Evolutionary conservation across 1,140 invertebrate species (phyloP).

Genomic region (Pseudomyrmex gracilis): DNA sequence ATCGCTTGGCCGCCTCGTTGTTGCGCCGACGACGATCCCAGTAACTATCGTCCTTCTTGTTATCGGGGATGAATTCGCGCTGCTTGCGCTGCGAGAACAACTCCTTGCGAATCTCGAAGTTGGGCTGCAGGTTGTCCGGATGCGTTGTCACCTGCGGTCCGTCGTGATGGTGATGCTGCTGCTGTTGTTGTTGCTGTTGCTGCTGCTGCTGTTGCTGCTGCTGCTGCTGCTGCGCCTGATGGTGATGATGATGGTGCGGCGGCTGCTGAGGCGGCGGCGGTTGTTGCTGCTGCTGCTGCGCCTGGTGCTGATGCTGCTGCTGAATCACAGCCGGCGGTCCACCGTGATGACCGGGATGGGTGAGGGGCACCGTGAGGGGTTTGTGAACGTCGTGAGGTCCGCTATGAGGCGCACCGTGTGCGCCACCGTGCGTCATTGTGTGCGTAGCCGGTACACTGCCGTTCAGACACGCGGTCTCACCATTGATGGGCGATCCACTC

Average conservation of each 20-base stretch:
- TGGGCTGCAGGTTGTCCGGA: slow-evolving; percentile 78
- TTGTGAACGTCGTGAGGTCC: slow-evolving; percentile 73
- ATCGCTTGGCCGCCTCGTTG: slow-evolving; percentile 98
- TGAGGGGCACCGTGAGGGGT: slow-evolving; percentile 78
- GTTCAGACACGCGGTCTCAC: slow-evolving; percentile 88
- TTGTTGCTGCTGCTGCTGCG: slow-evolving; percentile 69
- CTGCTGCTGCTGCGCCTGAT: slow-evolving; percentile 71
- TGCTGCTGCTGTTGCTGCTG: slow-evolving; percentile 75
- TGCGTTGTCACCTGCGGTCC: slow-evolving; percentile 73
- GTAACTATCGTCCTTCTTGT: slow-evolving; percentile 98
- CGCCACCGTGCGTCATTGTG: slow-evolving; percentile 82
- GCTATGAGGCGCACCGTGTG: slow-evolving; percentile 80
- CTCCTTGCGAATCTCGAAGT: slow-evolving; percentile 89
- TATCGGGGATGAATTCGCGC: slow-evolving; percentile 98
- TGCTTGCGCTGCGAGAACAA: slow-evolving; percentile 96
- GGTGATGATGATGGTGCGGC: slow-evolving; percentile 69
- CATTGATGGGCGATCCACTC: slow-evolving; percentile 89
- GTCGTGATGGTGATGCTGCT: slow-evolving; percentile 73
- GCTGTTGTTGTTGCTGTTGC: slow-evolving; percentile 74
- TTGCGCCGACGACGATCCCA: slow-evolving; percentile 98
- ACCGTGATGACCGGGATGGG: slow-evolving; percentile 80
- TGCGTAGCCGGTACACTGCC: slow-evolving; percentile 86
- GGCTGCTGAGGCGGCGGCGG: slow-evolving; percentile 56
- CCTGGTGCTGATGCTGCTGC: slow-evolving; percentile 70
- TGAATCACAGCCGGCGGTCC: slow-evolving; percentile 82